Evolutionary conservation across 2,888 invertebrate genomes (phyloP).

Genomic region (Nymphalis urticae): DNA sequence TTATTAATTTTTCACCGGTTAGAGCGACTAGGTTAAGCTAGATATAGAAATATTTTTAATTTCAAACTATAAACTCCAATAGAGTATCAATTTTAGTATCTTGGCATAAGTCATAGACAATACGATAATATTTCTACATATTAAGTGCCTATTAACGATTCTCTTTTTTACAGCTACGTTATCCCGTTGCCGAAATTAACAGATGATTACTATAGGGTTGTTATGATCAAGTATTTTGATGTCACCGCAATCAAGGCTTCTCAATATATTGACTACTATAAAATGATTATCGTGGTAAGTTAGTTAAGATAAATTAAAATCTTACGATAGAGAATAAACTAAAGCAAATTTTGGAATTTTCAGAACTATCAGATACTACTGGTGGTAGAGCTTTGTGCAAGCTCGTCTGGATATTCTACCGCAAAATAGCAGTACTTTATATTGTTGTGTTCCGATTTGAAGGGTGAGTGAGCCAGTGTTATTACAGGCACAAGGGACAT

Average conservation of each 20-base stretch:
- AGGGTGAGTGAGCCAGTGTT: too few species aligned
- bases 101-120: too few species aligned
- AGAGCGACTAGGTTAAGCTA: too few species aligned
- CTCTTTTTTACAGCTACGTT: conserved; percentile 42
- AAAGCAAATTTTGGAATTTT: not conserved
- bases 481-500: too few species aligned
- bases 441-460: too few species aligned
- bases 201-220: conserved; percentile 49
- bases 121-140: not conserved
- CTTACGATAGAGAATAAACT: not conserved
- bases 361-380: too few species aligned
- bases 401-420: too few species aligned
- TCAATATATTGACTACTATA: conserved; percentile 42
- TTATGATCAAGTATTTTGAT: conserved; percentile 40
- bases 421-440: too few species aligned
- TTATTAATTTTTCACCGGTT: too few species aligned
- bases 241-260: conserved; percentile 37
- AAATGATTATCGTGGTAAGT: conserved; percentile 44
- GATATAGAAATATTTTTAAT: too few species aligned
- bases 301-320: conserved; percentile 27
- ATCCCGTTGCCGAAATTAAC: conserved; percentile 48
- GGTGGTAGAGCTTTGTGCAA: too few species aligned
- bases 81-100: too few species aligned
- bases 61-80: not conserved
- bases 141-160: not conserved